These are phyloP conservation scores for Ochotona princeps DNA, from an alignment of 2,113 vertebrate species.

Conservation along the genomic window DNA sequence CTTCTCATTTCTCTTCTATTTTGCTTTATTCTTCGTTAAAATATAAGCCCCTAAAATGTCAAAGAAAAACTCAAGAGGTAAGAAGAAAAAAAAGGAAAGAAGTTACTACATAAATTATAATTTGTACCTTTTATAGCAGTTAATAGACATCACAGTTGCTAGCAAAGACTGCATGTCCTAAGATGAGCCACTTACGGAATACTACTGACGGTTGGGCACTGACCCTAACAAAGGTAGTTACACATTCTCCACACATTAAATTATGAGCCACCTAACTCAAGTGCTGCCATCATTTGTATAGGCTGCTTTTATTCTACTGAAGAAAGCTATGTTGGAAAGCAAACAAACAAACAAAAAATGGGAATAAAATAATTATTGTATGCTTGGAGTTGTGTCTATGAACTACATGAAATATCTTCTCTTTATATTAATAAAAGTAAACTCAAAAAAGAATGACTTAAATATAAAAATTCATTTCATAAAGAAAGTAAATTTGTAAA, in stretches of 20 bases:
- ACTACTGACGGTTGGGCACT: background rate
- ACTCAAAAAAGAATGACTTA: background rate
- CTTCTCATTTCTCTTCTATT: background rate
- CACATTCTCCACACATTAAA: background rate
- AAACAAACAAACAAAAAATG: background rate
- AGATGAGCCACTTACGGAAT: background rate
- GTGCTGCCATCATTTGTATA: background rate
- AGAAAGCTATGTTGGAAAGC: background rate
- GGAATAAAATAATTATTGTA: background rate
- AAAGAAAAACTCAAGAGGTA: background rate
- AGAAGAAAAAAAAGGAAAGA: background rate
- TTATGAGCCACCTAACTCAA: background rate
- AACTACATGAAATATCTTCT: too few species aligned
- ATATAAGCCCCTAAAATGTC: background rate
- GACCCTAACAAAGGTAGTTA: background rate
- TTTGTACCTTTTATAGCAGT: background rate
- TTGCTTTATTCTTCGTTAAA: background rate
- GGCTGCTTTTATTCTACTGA: background rate
- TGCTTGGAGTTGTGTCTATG: background rate
- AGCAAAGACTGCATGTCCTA: background rate
- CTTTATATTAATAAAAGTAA: too few species aligned
- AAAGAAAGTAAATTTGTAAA: constrained; percentile 6
- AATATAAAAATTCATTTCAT: background rate
- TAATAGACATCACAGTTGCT: background rate
- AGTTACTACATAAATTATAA: background rate